Percentiles rank a stretch among this genome's conserved stretches.
Conservation (phyloP, 2,113 vertebrate species). For the Myotis yumanensis region DNA sequence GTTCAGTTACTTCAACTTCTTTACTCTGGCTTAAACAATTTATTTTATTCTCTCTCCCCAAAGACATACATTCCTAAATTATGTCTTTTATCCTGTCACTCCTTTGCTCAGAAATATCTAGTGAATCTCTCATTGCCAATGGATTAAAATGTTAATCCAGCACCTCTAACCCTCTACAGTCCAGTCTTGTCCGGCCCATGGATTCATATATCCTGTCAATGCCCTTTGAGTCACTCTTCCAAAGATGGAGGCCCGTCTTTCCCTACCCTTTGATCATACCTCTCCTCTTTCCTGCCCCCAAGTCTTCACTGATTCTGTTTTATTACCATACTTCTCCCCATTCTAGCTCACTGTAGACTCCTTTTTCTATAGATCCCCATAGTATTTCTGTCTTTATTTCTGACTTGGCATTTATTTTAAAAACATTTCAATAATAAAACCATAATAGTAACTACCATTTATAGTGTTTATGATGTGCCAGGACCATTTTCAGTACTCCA, state of each 20-base stretch:
- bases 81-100: not conserved
- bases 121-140: not conserved
- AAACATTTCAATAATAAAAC: constrained; percentile 6
- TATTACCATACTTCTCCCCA: not conserved
- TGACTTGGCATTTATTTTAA: constrained; percentile 3
- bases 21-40: not conserved
- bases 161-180: not conserved
- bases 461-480: not conserved
- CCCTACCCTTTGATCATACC: not conserved
- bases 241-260: not conserved
- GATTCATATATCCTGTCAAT: not conserved
- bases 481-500: not conserved
- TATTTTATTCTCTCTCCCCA: constrained; percentile 18
- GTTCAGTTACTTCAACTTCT: not conserved
- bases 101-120: not conserved
- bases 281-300: not conserved
- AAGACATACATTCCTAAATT: not conserved
- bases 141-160: not conserved
- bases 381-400: not conserved
- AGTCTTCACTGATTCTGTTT: not conserved
- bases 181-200: not conserved
- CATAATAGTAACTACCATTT: not conserved
- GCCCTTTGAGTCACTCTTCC: not conserved
- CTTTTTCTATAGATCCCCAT: not conserved
- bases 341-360: not conserved